Base-by-base conservation (phyloP, 2,888 invertebrate genomes). In the Meiosimyza platycephala region DNA sequence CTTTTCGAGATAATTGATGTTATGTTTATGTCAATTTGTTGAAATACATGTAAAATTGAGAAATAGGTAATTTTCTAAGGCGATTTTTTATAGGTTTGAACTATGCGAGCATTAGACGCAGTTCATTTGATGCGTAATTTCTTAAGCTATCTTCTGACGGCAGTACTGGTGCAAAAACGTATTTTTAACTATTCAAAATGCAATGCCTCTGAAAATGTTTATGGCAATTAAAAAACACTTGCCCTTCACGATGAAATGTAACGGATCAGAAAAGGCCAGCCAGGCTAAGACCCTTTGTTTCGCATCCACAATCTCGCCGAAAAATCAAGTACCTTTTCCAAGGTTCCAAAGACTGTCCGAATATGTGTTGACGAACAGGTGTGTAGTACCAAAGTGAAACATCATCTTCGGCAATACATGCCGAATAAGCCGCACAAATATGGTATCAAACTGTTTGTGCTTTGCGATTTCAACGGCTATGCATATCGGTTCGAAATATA, bases 201-300 rank as follows among this genome's bases (percentile, higher is more conserved):
- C 72, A 16, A 73, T 74, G 74, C 73, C 55, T 16, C 72, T 71
- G 71, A 71, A 57, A 67, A 55, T 66, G 72, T 76, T 78, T 67
- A 72, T 74, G 51, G 7, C 59, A 63, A 78, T 77, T 48, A 74
- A 77, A 48, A 71, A 72, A 60, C 73, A 74, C 59, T 75, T 76
- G 66, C 76, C 74, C 71, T 71, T 59, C 33, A 64, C 15, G 74
- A 78, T 75, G 73, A 74, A 72, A 67, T 69, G 50, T 12, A 76
- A 15, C 72, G 72, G 12, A 57, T 74, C 22, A 71, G 73, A 64
- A 76, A 73, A 52, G 74, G 75, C 55, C 65, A 76, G 57, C 71
- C 75, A 51, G 72, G 74, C 22, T 75, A 77, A 54, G 75, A 78
- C 63, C 48, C 74, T 13, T 54, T 76, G 69, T 75, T 71, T 54